Evolutionary conservation across 2,888 invertebrate genomes (phyloP).

Genomic region (Spodoptera picta): DNA sequence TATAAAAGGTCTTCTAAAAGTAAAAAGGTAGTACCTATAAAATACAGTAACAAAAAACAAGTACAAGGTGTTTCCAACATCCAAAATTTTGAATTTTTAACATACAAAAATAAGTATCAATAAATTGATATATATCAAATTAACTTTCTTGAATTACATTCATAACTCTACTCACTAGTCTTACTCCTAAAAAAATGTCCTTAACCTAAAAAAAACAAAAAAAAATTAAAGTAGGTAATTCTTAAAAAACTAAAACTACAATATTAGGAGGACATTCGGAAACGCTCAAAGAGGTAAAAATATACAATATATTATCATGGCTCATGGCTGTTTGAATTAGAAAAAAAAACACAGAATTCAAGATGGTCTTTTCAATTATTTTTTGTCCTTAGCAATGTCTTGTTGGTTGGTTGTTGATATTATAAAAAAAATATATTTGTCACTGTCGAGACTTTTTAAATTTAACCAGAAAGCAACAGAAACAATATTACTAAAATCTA

Average conservation of each 20-base stretch:
- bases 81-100: constrained; percentile 22
- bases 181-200: background rate
- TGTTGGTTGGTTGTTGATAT: too few relatives aligned
- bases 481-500: too few relatives aligned
- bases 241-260: background rate
- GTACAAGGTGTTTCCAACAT: constrained; percentile 37
- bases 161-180: constrained; percentile 16
- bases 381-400: too few relatives aligned
- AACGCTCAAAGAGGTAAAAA: too few relatives aligned
- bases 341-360: too few relatives aligned
- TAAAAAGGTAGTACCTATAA: constrained; percentile 2
- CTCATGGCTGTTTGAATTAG: background rate
- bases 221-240: constrained; percentile 5
- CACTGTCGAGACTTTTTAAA: too few relatives aligned
- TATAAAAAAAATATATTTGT: too few relatives aligned
- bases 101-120: background rate
- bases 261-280: background rate
- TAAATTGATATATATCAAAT: constrained; percentile 21
- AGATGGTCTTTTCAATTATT: too few relatives aligned
- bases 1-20: constrained; percentile 17
- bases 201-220: background rate
- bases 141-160: constrained; percentile 30
- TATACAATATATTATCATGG: too few relatives aligned
- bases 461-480: too few relatives aligned
- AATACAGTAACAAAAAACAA: constrained; percentile 10